phyloP scores from a whole-genome alignment of 2,888 invertebrate genomes.

The Andrena trimmerana region DNA sequence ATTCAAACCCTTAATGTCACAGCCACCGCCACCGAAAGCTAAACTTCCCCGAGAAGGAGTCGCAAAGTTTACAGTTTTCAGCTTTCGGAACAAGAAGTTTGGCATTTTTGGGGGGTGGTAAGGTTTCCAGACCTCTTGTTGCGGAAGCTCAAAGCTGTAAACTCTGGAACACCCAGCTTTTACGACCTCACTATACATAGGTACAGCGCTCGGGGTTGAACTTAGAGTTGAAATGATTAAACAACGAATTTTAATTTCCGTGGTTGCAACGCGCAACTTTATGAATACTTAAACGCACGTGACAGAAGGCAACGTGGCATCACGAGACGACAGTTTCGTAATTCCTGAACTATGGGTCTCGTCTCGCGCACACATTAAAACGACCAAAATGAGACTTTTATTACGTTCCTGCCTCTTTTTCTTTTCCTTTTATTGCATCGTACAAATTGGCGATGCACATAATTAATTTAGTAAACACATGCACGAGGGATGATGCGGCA shows the following conservation, averaged over 20 bases:
- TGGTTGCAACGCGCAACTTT: background rate
- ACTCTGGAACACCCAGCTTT: no score
- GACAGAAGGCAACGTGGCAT: background rate
- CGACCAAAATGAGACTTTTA: background rate
- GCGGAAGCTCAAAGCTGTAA: no score
- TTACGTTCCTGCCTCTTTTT: background rate
- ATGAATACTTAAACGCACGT: background rate
- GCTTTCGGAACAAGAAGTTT: no score
- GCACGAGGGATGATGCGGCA: slow-evolving; percentile 3
- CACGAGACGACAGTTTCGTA: background rate
- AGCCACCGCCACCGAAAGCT: no score
- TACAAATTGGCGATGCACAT: background rate
- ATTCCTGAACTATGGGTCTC: background rate
- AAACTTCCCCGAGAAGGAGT: no score
- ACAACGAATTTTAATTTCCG: background rate
- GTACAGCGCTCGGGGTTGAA: no score
- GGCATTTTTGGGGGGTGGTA: no score
- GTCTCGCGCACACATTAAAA: background rate
- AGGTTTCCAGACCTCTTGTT: no score
- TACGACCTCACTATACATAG: no score
- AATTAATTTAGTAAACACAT: background rate
- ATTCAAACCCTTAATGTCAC: no score
- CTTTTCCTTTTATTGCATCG: background rate
- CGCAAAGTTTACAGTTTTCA: no score
- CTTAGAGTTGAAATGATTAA: no score